Evolutionary conservation across 2,113 vertebrate genomes (phyloP), one percentile per base, ranked within the genome.

Genomic region (Lutjanus erythropterus): DNA sequence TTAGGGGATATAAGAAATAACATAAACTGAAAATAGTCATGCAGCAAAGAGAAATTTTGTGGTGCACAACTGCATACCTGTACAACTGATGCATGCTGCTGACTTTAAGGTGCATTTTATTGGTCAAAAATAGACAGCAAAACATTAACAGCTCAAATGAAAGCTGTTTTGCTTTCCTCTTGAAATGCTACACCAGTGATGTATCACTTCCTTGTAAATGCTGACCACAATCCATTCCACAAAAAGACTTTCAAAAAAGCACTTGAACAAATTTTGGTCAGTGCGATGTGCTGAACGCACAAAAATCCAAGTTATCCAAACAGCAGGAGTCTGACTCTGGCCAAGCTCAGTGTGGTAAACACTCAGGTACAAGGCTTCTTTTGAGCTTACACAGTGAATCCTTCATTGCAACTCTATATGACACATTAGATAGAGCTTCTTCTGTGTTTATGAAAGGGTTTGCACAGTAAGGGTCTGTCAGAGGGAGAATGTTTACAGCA

Each of bases 331-430:
- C 50, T 58, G 70, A 6, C 27, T 65, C 33, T 9, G 76, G 58
- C 71, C 61, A 6, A 25, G 44, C 76, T 72, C 21, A 14, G 73
- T 33, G 79, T 8, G 29, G 89, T 72, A 92, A 91, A 94, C 91
- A 91, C 31, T 46, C 58, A 60, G 69, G 69, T 89, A 94, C 92
- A 95, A 89, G 49, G 62, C 86, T 62, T 61, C 90, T 76, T 92
- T 94, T 94, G 69, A 93, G 71, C 42, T 72, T 78, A 77, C 80
- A 94, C 87, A 94, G 79, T 87, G 79, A 66, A 69, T 77, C 77
- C 67, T 94, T 94, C 91, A 92, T 91, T 1, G 39, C 53, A 2
- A 3, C 61, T 37, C 68, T 39, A 80, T 80, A 84, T 67, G 52
- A 77, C 41, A 69, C 80, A 83, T 86, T 53, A 75, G 53, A 89